phyloP scores from a whole-genome alignment of 2,113 vertebrate genomes.

The Marmota flaviventris region DNA sequence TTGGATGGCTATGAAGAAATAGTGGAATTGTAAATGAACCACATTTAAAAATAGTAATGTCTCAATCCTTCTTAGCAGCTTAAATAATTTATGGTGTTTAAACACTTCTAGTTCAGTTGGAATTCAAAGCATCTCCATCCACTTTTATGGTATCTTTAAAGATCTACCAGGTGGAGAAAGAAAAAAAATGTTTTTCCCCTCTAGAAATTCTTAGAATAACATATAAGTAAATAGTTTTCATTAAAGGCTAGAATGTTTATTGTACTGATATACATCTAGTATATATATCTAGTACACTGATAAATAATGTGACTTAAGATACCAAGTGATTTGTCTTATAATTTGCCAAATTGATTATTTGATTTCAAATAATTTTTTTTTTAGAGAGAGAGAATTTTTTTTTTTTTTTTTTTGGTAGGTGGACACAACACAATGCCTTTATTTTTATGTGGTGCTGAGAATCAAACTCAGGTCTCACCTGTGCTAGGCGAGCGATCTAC shows the following conservation, averaged over 20 bases:
- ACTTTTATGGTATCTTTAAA: neutral
- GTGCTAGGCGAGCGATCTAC: too few species aligned
- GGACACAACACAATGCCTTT: too few species aligned
- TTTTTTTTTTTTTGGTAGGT: too few species aligned
- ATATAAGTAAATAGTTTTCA: neutral
- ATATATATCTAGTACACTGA: neutral
- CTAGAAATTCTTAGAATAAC: neutral
- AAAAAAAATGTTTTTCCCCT: neutral
- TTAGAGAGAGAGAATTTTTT: too few species aligned
- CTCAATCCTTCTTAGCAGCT: neutral
- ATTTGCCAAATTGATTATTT: neutral
- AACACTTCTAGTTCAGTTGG: neutral
- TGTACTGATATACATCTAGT: too few species aligned
- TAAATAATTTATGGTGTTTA: slow-evolving; percentile 3
- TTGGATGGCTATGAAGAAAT: neutral
- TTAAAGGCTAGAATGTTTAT: neutral
- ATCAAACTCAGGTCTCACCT: too few species aligned
- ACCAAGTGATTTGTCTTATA: neutral
- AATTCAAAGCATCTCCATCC: neutral
- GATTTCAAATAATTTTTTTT: neutral
- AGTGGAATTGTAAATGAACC: neutral
- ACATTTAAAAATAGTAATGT: neutral
- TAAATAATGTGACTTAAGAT: slow-evolving; percentile 26
- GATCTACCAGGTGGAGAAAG: neutral
- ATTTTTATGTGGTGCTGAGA: too few species aligned